Base-by-base conservation (phyloP, 2,888 invertebrate genomes). In the Aphodius granarius region DNA sequence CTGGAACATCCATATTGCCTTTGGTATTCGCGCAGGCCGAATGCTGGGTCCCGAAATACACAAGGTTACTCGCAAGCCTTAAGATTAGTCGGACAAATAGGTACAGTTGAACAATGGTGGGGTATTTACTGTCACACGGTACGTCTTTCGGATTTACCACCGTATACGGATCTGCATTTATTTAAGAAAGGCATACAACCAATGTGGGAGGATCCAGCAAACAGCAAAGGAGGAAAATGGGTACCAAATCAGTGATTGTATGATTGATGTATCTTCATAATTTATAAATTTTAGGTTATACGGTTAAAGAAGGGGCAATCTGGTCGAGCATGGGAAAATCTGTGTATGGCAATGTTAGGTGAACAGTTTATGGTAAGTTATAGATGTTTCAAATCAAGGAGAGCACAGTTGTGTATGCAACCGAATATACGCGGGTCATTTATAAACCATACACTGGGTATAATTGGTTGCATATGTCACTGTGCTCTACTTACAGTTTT, bases 131-230 rank as follows among this genome's bases (percentile, higher is more conserved):
- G 95, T 86, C 97, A 98, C 88, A 89, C 98, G 84, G 92, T 94
- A 80, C 92, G 97, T 83, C 96, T 98, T 72, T 93, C 94, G 75
- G 96, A 98, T 83, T 90, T 99, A 82, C 94, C 94, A 66, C 94
- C 96, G 17, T 96, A 96, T 84, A 92, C 97, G 84, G 98, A 99
- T 88, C 93, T 98, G 84, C 98, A 98, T 88, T 91, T 99, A 78
- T 99, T 99, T 88, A 99, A 99, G 90, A 92, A 97, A 83, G 99
- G 98, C 81, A 98, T 99, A 84, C 96, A 97, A 87, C 99, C 99
- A 19, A 98, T 99, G 95, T 99, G 99, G 99, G 99, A 99, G 90
- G 98, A 99, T 88, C 93, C 94, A 76, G 96, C 97, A 71, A 99
- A 99, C 89, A 94, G 94, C 85, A 94, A 95, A 86, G 99, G 99